A percentile compares a stretch with the other conserved stretches of the same genome.
These are phyloP conservation scores for Drosophila orena DNA, from an alignment of 1,140 invertebrate species.

Conservation along the genomic window DNA sequence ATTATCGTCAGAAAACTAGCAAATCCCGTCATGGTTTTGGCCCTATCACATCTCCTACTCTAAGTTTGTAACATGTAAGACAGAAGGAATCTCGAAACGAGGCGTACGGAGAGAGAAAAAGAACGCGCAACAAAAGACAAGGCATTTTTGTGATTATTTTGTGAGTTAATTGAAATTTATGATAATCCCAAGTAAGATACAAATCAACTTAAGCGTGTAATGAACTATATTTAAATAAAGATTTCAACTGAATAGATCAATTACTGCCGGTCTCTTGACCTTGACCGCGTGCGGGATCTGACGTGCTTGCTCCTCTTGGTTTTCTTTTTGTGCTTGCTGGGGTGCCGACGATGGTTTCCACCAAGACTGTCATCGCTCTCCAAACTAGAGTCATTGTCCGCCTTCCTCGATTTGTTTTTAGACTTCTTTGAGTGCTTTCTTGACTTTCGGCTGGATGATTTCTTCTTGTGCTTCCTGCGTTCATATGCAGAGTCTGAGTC, in stretches of 20 bases:
- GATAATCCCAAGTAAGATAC: constrained; percentile 69
- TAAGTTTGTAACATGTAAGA: constrained; percentile 39
- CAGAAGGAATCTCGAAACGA: constrained; percentile 18
- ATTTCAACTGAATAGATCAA: constrained; percentile 57
- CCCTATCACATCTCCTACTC: constrained; percentile 23
- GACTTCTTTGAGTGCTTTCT: constrained; percentile 73
- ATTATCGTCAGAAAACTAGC: constrained; percentile 43
- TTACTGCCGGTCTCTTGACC: constrained; percentile 53
- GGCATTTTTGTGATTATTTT: constrained; percentile 78
- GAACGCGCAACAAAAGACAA: constrained; percentile 59
- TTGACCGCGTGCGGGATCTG: constrained; percentile 68
- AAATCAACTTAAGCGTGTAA: constrained; percentile 57
- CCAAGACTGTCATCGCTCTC: constrained; percentile 37
- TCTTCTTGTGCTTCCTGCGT: constrained; percentile 64
- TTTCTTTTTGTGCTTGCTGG: constrained; percentile 78
- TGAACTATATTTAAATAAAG: constrained; percentile 70
- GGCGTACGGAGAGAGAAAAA: constrained; percentile 32
- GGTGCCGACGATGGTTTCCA: constrained; percentile 44
- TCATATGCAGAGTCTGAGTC: constrained; percentile 74
- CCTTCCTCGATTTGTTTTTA: constrained; percentile 50
- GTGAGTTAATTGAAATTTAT: constrained; percentile 78
- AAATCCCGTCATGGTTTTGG: constrained; percentile 16
- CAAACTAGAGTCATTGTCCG: constrained; percentile 21
- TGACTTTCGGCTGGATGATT: constrained; percentile 54
- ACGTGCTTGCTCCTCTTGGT: constrained; percentile 80